A percentile compares a stretch with the other conserved stretches of the same genome.
Evolutionary conservation across 2,888 invertebrate species (phyloP).

Genomic region (Gryllus longicercus): DNA sequence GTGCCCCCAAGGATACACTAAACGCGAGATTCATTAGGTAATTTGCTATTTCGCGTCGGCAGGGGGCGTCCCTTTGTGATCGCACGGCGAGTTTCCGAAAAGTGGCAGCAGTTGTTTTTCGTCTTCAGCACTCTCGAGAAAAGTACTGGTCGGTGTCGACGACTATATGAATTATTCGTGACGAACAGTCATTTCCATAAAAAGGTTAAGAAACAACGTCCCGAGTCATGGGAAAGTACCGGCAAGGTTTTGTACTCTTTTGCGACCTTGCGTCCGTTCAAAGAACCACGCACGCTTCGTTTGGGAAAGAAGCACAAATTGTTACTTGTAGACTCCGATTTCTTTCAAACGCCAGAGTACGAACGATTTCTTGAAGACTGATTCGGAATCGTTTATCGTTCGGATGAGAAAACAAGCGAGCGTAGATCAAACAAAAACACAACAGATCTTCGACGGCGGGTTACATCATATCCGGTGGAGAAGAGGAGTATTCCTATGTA

Average conservation of each 20-base stretch:
- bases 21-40: neutral
- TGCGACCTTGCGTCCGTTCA: neutral
- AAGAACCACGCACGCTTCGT: neutral
- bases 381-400: neutral
- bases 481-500: neutral
- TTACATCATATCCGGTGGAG: conserved; percentile 4
- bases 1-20: neutral
- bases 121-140: neutral
- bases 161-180: conserved; percentile 10
- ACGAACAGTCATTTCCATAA: neutral
- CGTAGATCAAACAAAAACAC: neutral
- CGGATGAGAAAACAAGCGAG: neutral
- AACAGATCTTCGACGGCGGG: neutral
- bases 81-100: neutral
- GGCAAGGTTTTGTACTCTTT: neutral
- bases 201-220: conserved; percentile 8
- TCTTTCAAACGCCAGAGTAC: no score
- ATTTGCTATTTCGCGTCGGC: neutral
- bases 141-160: neutral
- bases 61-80: conserved; percentile 2
- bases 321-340: no score
- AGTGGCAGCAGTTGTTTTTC: neutral
- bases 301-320: no score
- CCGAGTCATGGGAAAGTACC: neutral
- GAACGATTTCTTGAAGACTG: no score